Evolutionary conservation across 1,140 invertebrate genomes (phyloP).

Genomic region (Caenorhabditis brenneri): DNA sequence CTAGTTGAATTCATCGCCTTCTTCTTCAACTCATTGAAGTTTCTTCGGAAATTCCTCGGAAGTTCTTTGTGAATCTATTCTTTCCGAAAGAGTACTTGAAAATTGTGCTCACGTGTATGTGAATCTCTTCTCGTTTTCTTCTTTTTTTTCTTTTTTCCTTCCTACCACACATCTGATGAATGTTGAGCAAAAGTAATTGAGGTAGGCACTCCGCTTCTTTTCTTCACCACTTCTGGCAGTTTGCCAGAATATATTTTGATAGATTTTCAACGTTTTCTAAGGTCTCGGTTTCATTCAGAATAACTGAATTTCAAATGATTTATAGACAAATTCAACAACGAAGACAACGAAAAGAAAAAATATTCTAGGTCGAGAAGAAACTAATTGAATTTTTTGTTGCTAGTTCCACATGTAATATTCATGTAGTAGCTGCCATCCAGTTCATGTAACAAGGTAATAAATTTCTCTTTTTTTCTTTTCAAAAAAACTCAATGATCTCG

Average conservation of each 20-base stretch:
- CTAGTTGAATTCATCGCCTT: background rate
- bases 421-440: conserved; percentile 6
- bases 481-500: background rate
- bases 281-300: background rate
- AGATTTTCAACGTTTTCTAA: too few relatives aligned
- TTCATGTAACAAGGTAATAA: conserved; percentile 20
- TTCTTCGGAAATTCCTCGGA: background rate
- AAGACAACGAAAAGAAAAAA: too few relatives aligned
- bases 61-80: conserved; percentile 23
- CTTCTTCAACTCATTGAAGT: background rate
- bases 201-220: conserved; percentile 18
- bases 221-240: conserved; percentile 17
- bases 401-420: conserved; percentile 6
- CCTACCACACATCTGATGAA: conserved; percentile 38
- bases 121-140: conserved; percentile 32
- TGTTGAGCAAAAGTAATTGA: conserved; percentile 40
- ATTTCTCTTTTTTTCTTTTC: background rate
- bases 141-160: background rate
- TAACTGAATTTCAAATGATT: background rate
- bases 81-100: conserved; percentile 23
- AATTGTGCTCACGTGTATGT: conserved; percentile 27
- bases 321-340: too few relatives aligned
- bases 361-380: background rate
- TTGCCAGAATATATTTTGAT: background rate
- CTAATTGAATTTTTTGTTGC: conserved; percentile 20